Conservation (phyloP, 2,113 vertebrate species). For the Pedionomus torquatus region DNA sequence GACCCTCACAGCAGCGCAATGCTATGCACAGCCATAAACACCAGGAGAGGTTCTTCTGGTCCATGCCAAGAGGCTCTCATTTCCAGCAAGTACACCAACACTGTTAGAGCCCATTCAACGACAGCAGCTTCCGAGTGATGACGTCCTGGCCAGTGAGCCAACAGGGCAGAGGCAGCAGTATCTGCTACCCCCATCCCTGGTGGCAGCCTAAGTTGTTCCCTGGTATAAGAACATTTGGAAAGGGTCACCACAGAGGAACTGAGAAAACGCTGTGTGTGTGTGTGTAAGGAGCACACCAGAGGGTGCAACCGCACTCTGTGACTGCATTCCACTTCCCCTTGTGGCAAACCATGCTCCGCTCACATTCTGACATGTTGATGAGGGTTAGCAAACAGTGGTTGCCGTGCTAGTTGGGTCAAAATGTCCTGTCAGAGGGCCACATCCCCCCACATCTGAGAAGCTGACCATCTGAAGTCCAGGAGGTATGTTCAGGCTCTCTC, state of each 20-base stretch:
- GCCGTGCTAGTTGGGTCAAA: fast-evolving
- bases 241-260: neutral
- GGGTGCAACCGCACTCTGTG: fast-evolving
- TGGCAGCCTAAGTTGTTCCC: neutral
- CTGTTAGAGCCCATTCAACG: neutral
- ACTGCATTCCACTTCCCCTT: neutral
- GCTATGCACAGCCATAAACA: neutral
- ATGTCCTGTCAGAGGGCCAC: neutral
- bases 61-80: neutral
- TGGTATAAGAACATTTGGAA: neutral
- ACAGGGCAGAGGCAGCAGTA: neutral
- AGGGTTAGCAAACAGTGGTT: neutral
- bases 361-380: fast-evolving
- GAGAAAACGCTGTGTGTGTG: neutral
- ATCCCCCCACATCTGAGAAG: neutral
- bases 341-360: neutral
- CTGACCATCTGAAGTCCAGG: fast-evolving
- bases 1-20: neutral
- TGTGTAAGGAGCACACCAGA: neutral
- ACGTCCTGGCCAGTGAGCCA: neutral
- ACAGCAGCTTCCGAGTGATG: neutral
- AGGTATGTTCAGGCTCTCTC: neutral
- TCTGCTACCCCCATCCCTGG: fast-evolving
- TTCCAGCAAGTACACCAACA: neutral
- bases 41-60: neutral